Conservation (phyloP, 2,113 vertebrate species). For the Cygnus buccinator region DNA sequence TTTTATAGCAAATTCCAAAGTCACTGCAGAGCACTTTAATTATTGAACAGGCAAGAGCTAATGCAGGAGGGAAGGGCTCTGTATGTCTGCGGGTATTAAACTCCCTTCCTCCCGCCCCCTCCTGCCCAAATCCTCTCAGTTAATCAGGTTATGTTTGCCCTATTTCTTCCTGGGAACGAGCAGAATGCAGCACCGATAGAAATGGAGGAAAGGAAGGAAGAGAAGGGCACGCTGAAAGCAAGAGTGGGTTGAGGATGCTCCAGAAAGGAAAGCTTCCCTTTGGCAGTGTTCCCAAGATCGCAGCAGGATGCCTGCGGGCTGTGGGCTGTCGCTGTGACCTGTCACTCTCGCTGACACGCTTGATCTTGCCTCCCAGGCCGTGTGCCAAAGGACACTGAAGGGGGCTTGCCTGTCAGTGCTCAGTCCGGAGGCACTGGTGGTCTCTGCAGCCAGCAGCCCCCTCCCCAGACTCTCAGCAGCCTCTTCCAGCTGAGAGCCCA, state of each 20-base stretch:
- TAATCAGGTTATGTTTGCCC: conserved; percentile 69
- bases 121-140: conserved; percentile 42
- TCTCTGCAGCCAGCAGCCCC: not conserved
- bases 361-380: accelerated
- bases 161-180: conserved; percentile 11
- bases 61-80: conserved; percentile 22
- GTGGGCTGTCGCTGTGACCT: not conserved
- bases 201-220: not conserved
- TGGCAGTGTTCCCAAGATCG: not conserved
- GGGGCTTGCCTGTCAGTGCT: accelerated
- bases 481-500: not conserved
- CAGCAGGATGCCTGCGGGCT: not conserved
- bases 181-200: not conserved
- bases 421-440: accelerated
- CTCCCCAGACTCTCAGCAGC: not conserved
- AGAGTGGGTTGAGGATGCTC: not conserved
- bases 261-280: not conserved
- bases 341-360: not conserved
- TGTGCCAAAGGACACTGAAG: not conserved
- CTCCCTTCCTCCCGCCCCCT: not conserved
- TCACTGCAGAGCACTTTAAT: not conserved
- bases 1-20: conserved; percentile 30
- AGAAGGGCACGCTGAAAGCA: not conserved
- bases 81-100: not conserved
- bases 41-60: conserved; percentile 35